Conservation (phyloP, 2,888 invertebrate species). For the Tridacna crocea region DNA sequence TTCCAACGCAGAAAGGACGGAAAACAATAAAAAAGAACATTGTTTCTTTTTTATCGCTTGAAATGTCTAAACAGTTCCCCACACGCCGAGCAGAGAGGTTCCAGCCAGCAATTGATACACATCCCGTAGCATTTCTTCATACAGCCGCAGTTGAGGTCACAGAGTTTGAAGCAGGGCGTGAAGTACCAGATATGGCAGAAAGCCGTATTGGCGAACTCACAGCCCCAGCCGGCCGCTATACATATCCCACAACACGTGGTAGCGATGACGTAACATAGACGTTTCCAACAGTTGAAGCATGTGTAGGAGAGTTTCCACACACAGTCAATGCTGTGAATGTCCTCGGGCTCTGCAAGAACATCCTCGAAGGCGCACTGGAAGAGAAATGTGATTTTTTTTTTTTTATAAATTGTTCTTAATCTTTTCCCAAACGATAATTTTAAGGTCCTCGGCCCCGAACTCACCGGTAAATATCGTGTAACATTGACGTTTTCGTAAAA, state of each 20-base stretch:
- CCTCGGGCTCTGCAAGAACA: constrained; percentile 74
- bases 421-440: too few relatives aligned
- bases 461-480: too few relatives aligned
- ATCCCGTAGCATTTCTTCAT: constrained; percentile 83
- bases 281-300: constrained; percentile 88
- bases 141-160: constrained; percentile 87
- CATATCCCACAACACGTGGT: constrained; percentile 89
- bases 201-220: constrained; percentile 85
- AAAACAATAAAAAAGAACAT: too few relatives aligned
- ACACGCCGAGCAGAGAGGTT: constrained; percentile 70
- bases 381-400: not conserved
- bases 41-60: not conserved
- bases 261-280: constrained; percentile 89
- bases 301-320: constrained; percentile 89
- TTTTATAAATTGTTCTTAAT: too few relatives aligned
- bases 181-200: constrained; percentile 89
- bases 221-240: constrained; percentile 87
- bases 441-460: too few relatives aligned
- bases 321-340: constrained; percentile 86
- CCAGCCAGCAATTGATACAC: constrained; percentile 85
- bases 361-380: constrained; percentile 75
- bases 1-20: too few relatives aligned
- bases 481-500: too few relatives aligned
- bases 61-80: constrained; percentile 68
- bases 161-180: constrained; percentile 88